These are phyloP conservation scores for Labeo catla DNA, from an alignment of 2,113 vertebrate species.

Conservation along the genomic window DNA sequence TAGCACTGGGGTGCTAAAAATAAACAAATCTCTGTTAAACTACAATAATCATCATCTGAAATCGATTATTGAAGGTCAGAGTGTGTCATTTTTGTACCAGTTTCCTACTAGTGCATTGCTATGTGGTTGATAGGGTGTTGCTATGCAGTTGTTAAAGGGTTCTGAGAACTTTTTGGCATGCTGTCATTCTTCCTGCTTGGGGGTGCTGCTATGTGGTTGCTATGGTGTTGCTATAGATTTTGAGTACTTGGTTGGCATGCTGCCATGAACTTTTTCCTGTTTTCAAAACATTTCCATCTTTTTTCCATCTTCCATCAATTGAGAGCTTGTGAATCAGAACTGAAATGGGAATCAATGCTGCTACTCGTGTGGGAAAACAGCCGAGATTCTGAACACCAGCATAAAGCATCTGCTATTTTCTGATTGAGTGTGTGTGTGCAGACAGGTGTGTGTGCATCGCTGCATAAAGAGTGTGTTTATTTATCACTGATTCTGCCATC, in stretches of 20 bases:
- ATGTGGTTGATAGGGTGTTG: too few species aligned
- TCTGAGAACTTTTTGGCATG: too few species aligned
- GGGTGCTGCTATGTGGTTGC: too few species aligned
- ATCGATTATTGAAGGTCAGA: background rate
- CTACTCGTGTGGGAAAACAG: background rate
- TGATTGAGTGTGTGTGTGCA: background rate
- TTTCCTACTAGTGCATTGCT: too few species aligned
- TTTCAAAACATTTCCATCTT: background rate
- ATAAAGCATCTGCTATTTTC: slow-evolving; percentile 35
- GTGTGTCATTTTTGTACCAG: too few species aligned
- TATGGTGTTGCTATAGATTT: too few species aligned
- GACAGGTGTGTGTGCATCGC: slow-evolving; percentile 18
- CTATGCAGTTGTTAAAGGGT: too few species aligned
- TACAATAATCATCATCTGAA: background rate
- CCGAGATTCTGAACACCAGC: background rate
- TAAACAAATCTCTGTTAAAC: too few species aligned
- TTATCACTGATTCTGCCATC: slow-evolving; percentile 33
- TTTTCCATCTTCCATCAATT: too few species aligned
- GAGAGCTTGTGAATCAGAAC: background rate
- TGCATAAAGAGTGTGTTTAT: slow-evolving; percentile 24
- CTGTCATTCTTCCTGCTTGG: too few species aligned
- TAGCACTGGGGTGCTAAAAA: background rate
- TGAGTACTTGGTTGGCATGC: too few species aligned
- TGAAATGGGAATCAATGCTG: background rate
- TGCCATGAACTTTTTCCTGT: background rate